Conservation (phyloP, 2,888 invertebrate genomes). For the Operophtera brumata region DNA sequence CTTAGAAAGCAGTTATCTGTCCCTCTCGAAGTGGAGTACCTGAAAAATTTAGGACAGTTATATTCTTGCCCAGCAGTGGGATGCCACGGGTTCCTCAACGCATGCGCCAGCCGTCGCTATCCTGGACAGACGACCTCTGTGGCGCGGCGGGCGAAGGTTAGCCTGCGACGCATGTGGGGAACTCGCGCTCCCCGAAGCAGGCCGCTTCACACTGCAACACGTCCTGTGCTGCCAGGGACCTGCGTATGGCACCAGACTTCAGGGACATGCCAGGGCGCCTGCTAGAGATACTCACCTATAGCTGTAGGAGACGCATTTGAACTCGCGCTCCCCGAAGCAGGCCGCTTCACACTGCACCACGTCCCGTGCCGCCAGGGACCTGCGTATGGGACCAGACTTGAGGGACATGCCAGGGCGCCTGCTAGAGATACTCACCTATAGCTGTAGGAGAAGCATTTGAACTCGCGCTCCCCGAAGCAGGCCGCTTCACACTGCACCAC, state of each 20-base stretch:
- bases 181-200: slow-evolving; percentile 86
- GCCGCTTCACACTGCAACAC: slow-evolving; percentile 89
- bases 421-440: slow-evolving; percentile 89
- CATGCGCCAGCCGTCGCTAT: too few species aligned
- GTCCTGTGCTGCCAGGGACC: slow-evolving; percentile 83
- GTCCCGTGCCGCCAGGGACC: slow-evolving; percentile 83
- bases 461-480: slow-evolving; percentile 86
- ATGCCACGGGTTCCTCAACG: too few species aligned
- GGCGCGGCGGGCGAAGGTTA: too few species aligned
- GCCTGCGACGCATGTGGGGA: slow-evolving; percentile 86
- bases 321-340: slow-evolving; percentile 86
- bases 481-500: slow-evolving; percentile 89
- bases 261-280: slow-evolving; percentile 88
- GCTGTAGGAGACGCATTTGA: slow-evolving; percentile 88
- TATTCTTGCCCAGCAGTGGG: too few species aligned
- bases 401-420: slow-evolving; percentile 88
- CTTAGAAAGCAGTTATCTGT: slow-evolving; percentile 89
- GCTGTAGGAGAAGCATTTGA: slow-evolving; percentile 88
- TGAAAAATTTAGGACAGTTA: slow-evolving; percentile 29
- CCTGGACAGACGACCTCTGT: too few species aligned
- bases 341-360: slow-evolving; percentile 89
- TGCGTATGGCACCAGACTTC: slow-evolving; percentile 83
- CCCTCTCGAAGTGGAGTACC: slow-evolving; percentile 80
- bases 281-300: slow-evolving; percentile 89
- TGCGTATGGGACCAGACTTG: slow-evolving; percentile 83